Percentiles rank a stretch among this genome's conserved stretches.
These are phyloP conservation scores for Hypomesus transpacificus DNA, from an alignment of 2,113 vertebrate species.

Conservation along the genomic window DNA sequence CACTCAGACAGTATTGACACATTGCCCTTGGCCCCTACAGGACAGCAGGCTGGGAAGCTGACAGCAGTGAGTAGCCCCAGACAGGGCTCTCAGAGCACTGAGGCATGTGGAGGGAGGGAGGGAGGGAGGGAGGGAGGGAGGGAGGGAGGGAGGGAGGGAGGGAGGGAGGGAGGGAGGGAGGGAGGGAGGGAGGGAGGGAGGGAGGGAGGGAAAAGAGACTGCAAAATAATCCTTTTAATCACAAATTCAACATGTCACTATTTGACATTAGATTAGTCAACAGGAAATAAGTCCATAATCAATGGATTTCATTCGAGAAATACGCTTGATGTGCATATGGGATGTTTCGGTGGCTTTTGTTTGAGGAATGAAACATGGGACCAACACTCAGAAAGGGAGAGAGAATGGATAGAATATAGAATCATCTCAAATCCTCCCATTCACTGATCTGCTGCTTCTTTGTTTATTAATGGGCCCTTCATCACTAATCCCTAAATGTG, in stretches of 20 bases:
- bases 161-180: not conserved
- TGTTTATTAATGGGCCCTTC: not conserved
- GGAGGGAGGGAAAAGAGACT: not conserved
- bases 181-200: not conserved
- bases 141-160: not conserved
- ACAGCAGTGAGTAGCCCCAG: not conserved
- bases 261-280: no score
- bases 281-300: no score
- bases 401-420: not conserved
- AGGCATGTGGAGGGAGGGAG: not conserved
- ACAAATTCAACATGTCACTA: no score
- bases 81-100: not conserved
- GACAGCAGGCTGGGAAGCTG: not conserved
- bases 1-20: not conserved
- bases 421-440: not conserved
- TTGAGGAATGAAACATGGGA: no score
- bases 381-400: not conserved
- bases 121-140: not conserved
- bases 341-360: no score
- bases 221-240: no score
- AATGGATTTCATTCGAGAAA: no score
- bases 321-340: no score
- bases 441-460: slow-evolving; percentile 1
- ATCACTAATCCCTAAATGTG: not conserved
- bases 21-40: not conserved